Conservation (phyloP, 2,113 vertebrate species). For the Vanacampus margaritifer region DNA sequence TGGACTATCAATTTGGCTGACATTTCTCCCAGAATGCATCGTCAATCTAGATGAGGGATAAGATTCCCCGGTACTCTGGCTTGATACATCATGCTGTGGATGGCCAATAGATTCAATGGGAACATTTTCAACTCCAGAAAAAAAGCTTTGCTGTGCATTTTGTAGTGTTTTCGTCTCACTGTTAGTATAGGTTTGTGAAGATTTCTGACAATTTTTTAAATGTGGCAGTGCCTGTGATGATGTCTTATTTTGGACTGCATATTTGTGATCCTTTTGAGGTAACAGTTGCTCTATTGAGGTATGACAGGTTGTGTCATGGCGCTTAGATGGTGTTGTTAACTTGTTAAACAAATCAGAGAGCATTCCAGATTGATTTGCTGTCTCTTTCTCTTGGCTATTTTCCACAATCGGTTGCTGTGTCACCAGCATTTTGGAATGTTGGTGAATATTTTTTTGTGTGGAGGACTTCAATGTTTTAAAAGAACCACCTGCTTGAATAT, state of each 20-base stretch:
- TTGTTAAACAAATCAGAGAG: constrained; percentile 70
- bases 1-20: constrained; percentile 16
- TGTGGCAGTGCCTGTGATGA: constrained; percentile 20
- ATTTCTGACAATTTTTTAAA: constrained; percentile 27
- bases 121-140: constrained; percentile 74
- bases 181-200: constrained; percentile 20
- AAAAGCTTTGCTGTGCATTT: constrained; percentile 59
- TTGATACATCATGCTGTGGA: constrained; percentile 42
- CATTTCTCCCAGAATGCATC: constrained; percentile 37
- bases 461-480: constrained; percentile 71
- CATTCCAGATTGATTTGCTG: constrained; percentile 50
- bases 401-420: constrained; percentile 25
- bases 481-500: constrained; percentile 38
- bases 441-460: constrained; percentile 57
- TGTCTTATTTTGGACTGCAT: constrained; percentile 11
- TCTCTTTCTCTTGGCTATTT: constrained; percentile 28
- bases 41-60: constrained; percentile 27
- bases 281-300: constrained; percentile 23
- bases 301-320: constrained; percentile 28
- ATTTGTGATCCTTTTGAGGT: constrained; percentile 15
- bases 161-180: constrained; percentile 28
- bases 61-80: constrained; percentile 46
- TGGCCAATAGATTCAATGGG: constrained; percentile 50
- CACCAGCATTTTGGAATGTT: constrained; percentile 31
- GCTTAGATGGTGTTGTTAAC: constrained; percentile 70